Evolutionary conservation across 2,888 invertebrate species (phyloP).

Genomic region (Tineola bisselliella): DNA sequence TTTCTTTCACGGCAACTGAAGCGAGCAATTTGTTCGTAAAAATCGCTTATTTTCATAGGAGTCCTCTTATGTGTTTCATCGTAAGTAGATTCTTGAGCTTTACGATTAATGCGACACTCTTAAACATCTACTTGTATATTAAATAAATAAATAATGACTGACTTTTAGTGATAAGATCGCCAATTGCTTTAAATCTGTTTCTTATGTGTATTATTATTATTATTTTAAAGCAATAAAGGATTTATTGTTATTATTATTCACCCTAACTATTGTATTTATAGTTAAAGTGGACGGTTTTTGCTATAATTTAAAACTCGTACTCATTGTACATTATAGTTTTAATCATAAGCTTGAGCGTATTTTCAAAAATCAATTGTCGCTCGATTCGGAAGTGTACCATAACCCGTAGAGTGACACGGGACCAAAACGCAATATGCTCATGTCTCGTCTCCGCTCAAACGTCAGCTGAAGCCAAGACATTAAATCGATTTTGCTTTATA

Average conservation of each 20-base stretch:
- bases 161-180: too few relatives aligned
- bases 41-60: slow-evolving; percentile 1
- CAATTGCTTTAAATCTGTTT: too few relatives aligned
- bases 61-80: neutral
- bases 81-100: neutral
- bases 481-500: slow-evolving; percentile 6
- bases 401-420: neutral
- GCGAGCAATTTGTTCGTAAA: slow-evolving; percentile 2
- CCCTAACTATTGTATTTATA: too few relatives aligned
- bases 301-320: too few relatives aligned
- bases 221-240: too few relatives aligned
- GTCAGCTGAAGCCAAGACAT: slow-evolving; percentile 9
- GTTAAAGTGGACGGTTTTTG: too few relatives aligned
- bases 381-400: neutral
- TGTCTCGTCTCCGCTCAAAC: slow-evolving; percentile 17
- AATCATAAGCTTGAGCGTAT: too few relatives aligned
- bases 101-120: neutral
- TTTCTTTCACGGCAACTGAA: neutral
- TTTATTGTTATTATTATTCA: too few relatives aligned
- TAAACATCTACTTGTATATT: too few relatives aligned
- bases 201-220: too few relatives aligned
- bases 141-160: too few relatives aligned
- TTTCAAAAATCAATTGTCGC: neutral
- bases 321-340: too few relatives aligned
- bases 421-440: slow-evolving; percentile 18